phyloP scores from a whole-genome alignment of 2,113 vertebrate species.

The Electrona antarctica region DNA sequence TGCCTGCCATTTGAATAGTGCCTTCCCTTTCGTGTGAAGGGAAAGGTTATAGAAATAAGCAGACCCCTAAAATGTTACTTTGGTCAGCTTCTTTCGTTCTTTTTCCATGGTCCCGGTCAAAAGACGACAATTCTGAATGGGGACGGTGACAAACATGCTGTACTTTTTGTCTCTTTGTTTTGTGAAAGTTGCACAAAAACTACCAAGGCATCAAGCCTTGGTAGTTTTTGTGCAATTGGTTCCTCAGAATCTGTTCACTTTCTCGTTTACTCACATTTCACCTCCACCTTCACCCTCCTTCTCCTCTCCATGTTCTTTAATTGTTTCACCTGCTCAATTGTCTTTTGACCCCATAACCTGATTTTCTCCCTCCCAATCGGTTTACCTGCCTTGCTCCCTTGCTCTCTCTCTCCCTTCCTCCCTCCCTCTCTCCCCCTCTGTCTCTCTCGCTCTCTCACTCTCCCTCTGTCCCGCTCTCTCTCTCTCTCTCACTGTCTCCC shows the following conservation, averaged over 20 bases:
- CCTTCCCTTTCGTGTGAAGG: too few relatives aligned
- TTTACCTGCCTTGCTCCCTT: slow-evolving; percentile 62
- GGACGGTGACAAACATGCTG: too few relatives aligned
- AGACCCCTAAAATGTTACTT: neutral
- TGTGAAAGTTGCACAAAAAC: too few relatives aligned
- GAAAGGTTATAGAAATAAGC: neutral
- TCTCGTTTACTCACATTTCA: slow-evolving; percentile 45
- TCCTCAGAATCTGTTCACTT: neutral
- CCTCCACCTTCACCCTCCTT: slow-evolving; percentile 21
- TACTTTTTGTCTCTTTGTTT: too few relatives aligned
- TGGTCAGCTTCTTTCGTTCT: too few relatives aligned
- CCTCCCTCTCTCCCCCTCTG: slow-evolving; percentile 4
- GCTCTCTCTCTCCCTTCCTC: slow-evolving; percentile 16
- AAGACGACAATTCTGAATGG: too few relatives aligned
- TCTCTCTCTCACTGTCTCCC: slow-evolving; percentile 6
- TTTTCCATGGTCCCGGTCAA: too few relatives aligned
- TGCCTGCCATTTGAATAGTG: too few relatives aligned
- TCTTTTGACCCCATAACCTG: slow-evolving; percentile 75
- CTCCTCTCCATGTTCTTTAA: slow-evolving; percentile 28
- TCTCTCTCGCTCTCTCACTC: slow-evolving; percentile 28
- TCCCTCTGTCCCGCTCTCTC: slow-evolving; percentile 1
- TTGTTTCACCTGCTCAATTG: slow-evolving; percentile 47
- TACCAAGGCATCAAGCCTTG: too few relatives aligned
- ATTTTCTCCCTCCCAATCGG: slow-evolving; percentile 70
- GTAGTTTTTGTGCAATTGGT: slow-evolving; percentile 1